Percentiles rank a stretch among this genome's conserved stretches.
Conservation (phyloP, 35 echinoderm and acorn worm species). For the Anneissia japonica region DNA sequence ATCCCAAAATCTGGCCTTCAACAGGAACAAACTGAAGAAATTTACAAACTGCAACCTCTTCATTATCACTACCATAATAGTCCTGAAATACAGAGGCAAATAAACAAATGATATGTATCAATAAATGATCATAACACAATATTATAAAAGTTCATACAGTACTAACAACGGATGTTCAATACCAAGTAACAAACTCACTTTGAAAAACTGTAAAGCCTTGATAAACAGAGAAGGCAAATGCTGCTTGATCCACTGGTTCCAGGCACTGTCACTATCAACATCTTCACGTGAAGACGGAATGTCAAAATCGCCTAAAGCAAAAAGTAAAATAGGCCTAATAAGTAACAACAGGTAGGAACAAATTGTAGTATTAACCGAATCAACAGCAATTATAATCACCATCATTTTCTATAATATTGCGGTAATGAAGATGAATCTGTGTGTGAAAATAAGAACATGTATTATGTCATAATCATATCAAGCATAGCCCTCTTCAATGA, state of each 20-base stretch:
- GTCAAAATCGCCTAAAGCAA: slow-evolving; percentile 46
- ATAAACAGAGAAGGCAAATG: slow-evolving; percentile 28
- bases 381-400: too few species aligned
- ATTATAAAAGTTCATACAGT: not conserved
- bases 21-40: slow-evolving; percentile 50
- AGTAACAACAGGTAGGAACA: too few species aligned
- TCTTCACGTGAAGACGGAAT: slow-evolving; percentile 53
- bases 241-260: slow-evolving; percentile 47
- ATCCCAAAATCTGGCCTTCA: slow-evolving; percentile 38
- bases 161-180: too few species aligned
- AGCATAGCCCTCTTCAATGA: too few species aligned
- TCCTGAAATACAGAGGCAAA: not conserved
- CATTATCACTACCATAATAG: not conserved
- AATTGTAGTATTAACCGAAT: too few species aligned
- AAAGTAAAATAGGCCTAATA: too few species aligned
- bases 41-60: slow-evolving; percentile 28
- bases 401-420: not conserved
- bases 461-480: too few species aligned
- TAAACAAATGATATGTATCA: not conserved
- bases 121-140: not conserved
- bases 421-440: not conserved
- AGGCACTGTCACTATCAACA: slow-evolving; percentile 36
- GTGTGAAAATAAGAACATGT: too few species aligned
- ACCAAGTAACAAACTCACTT: slow-evolving; percentile 11
- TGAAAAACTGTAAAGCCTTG: slow-evolving; percentile 17